Conservation (phyloP, 2,113 vertebrate species). For the Dasyprocta punctata region DNA sequence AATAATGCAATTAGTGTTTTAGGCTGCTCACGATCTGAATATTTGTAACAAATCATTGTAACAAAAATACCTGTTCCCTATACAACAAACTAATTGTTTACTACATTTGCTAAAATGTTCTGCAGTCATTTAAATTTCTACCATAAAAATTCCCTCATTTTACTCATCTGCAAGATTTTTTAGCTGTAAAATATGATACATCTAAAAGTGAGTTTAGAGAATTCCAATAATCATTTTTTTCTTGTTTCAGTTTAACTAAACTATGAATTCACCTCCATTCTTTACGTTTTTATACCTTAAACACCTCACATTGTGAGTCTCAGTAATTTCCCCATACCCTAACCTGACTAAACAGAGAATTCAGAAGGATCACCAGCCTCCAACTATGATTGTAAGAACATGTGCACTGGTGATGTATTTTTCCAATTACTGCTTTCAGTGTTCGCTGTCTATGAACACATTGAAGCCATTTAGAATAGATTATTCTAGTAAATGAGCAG, state of each 20-base stretch:
- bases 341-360: slow-evolving; percentile 39
- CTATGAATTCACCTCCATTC: not conserved
- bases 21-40: not conserved
- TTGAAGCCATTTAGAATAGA: slow-evolving; percentile 67
- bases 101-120: not conserved
- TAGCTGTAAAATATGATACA: not conserved
- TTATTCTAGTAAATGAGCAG: slow-evolving; percentile 75
- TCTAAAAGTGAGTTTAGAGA: not conserved
- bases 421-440: slow-evolving; percentile 72
- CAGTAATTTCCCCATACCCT: slow-evolving; percentile 43
- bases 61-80: not conserved
- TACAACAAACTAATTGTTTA: not conserved
- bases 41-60: not conserved
- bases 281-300: not conserved
- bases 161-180: slow-evolving; percentile 40
- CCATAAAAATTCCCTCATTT: not conserved
- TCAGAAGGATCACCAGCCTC: slow-evolving; percentile 8
- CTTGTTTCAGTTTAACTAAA: slow-evolving; percentile 13
- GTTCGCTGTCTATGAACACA: slow-evolving; percentile 75
- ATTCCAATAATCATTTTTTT: not conserved
- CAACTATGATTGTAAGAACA: not conserved
- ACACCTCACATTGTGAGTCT: slow-evolving; percentile 35
- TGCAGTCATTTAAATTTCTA: not conserved
- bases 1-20: not conserved
- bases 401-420: slow-evolving; percentile 69